These are phyloP conservation scores for Clarias laeviceps DNA, from an alignment of 2,797 vertebrate genomes.

Conservation along the genomic window DNA sequence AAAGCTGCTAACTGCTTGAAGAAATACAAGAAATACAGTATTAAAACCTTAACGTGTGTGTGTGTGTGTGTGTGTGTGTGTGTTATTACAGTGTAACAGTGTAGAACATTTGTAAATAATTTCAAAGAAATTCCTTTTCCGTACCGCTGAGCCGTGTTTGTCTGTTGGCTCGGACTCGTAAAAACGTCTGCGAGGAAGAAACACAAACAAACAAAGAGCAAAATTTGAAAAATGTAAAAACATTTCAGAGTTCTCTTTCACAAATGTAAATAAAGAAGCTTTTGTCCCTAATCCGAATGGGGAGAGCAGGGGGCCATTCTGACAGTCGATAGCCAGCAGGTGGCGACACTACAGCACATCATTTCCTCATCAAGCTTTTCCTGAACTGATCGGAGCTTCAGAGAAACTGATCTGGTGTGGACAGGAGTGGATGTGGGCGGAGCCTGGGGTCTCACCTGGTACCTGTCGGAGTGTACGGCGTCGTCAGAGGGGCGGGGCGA, in stretches of 20 bases:
- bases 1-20: neutral
- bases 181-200: slow-evolving; percentile 82
- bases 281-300: neutral
- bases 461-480: slow-evolving; percentile 91
- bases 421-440: neutral
- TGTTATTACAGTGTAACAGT: neutral
- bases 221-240: neutral
- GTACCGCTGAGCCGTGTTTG: slow-evolving; percentile 94
- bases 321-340: neutral
- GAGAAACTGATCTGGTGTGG: neutral
- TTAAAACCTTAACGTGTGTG: neutral
- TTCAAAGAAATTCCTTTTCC: slow-evolving; percentile 49
- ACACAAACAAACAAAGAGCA: slow-evolving; percentile 17
- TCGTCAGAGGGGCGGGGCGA: slow-evolving; percentile 88
- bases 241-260: neutral
- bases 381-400: neutral
- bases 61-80: slow-evolving; percentile 14
- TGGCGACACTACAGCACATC: neutral
- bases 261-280: neutral
- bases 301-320: neutral
- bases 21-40: neutral
- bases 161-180: slow-evolving; percentile 93
- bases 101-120: neutral
- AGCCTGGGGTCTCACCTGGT: slow-evolving; percentile 83
- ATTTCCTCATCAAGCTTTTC: neutral